Percentiles rank a stretch among this genome's conserved stretches.
phyloP scores from a whole-genome alignment of 2,888 invertebrate genomes.

The Onchidella celtica region DNA sequence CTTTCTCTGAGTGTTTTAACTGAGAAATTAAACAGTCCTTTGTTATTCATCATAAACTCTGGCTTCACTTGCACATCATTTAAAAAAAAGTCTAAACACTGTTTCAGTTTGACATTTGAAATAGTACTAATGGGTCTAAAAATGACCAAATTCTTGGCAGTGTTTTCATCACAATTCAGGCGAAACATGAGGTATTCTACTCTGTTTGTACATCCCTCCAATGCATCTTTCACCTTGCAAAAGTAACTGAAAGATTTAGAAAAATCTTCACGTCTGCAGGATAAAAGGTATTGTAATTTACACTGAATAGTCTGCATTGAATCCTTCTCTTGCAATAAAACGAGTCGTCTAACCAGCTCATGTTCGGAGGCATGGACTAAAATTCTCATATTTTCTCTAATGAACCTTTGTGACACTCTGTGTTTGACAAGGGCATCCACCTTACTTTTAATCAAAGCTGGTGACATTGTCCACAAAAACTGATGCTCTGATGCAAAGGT shows the following conservation, averaged over 20 bases:
- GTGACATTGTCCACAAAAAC: constrained; percentile 8
- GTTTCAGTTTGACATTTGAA: constrained; percentile 11
- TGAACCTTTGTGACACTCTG: background rate
- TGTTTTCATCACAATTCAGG: background rate
- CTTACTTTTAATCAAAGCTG: constrained; percentile 8
- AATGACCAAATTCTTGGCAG: background rate
- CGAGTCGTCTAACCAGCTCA: constrained; percentile 1
- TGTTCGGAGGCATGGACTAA: constrained; percentile 2
- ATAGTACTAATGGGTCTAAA: background rate
- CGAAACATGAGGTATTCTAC: constrained; percentile 14
- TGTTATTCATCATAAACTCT: background rate
- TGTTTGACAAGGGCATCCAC: background rate
- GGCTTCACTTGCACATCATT: background rate
- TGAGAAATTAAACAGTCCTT: background rate
- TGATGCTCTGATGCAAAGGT: background rate
- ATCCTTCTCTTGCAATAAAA: constrained; percentile 6
- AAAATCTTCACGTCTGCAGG: constrained; percentile 5
- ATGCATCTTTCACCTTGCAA: background rate
- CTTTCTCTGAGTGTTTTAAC: constrained; percentile 15
- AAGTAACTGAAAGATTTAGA: background rate
- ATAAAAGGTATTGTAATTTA: constrained; percentile 8
- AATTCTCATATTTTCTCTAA: constrained; percentile 1
- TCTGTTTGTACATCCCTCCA: constrained; percentile 20
- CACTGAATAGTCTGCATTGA: background rate
- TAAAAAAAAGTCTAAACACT: constrained; percentile 12